Base-by-base conservation (phyloP, 2,888 invertebrate species). In the Troilus luridus region DNA sequence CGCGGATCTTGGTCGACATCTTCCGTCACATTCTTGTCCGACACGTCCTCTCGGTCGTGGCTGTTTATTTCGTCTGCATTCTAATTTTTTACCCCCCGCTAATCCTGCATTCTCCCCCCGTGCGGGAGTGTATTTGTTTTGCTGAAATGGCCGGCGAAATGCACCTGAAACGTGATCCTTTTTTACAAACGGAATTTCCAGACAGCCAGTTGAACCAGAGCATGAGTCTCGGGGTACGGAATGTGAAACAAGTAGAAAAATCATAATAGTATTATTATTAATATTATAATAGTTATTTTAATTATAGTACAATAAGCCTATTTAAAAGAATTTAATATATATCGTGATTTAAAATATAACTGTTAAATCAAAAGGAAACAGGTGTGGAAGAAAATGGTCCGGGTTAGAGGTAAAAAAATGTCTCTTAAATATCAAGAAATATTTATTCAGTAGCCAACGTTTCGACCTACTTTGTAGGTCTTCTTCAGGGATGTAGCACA, bases 11-110 rank as follows among this genome's bases (percentile, higher is more conserved):
- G 6, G 21, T 17, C 17, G 72, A 41, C 72, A 77, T 77, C 72
- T 77, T 77, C 72, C 72, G 72, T 77, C 72, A 77, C 72, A 77
- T 77, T 85, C 85, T 85, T 85, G 56, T 56, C 56, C n/a, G 85
- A 56, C 85, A 85, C 85, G 56, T 85, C 56, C 54, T 9, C 6
- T 85, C 7, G n/a, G 56, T 56, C 85, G 56, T 58, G 85, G 72
- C 72, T 41, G 72, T 77, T 58, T 85, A 85, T 85, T 85, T 54
- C 85, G 56, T 19, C 85, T 85, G 85, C 85, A 58, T 85, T 58
- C 56, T 58, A 58, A 85, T 85, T 85, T 58, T 58, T 85, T 85
- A 56, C 56, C n/a, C 0, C 12, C 11, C 54, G 56, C 85, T 54
- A 85, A 85, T 85, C 56, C 56, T 41, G 85, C 56, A 56, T 85